Evolutionary conservation across 2,888 invertebrate species (phyloP).

Genomic region (Cepaea hortensis): DNA sequence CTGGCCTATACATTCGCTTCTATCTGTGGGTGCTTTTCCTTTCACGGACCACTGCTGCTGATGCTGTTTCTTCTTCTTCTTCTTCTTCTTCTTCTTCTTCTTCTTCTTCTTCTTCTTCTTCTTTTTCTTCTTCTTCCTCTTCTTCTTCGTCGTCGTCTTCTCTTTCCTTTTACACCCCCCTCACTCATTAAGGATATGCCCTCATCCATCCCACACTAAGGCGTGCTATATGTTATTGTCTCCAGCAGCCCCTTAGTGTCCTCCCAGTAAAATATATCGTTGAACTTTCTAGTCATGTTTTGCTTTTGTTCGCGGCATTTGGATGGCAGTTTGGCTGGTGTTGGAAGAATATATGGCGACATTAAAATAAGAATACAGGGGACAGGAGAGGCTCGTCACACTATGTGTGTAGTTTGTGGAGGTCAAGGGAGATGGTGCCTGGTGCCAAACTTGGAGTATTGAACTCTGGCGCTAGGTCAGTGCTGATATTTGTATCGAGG

Average conservation of each 20-base stretch:
- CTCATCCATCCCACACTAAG: no score
- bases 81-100: not conserved
- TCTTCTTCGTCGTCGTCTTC: no score
- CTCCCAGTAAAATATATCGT: not conserved
- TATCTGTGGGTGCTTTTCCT: not conserved
- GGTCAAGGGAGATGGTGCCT: no score
- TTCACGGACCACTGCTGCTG: not conserved
- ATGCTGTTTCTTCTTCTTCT: not conserved
- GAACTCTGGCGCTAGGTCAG: no score
- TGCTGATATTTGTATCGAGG: no score
- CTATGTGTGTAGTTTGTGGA: no score
- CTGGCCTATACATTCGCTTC: not conserved
- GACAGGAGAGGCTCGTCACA: no score
- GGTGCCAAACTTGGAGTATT: no score
- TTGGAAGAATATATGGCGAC: no score
- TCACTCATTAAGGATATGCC: not conserved
- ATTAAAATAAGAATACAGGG: no score
- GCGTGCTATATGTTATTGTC: no score
- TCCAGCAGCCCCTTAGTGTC: not conserved
- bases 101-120: not conserved
- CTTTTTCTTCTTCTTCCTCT: not conserved
- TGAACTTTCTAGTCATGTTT: not conserved
- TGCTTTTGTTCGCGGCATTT: not conserved
- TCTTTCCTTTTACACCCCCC: not conserved
- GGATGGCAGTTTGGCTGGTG: no score